A percentile compares a stretch with the other conserved stretches of the same genome.
Conservation (phyloP, 53 echinoderm and acorn worm genomes). For the Pentamera pediparva region DNA sequence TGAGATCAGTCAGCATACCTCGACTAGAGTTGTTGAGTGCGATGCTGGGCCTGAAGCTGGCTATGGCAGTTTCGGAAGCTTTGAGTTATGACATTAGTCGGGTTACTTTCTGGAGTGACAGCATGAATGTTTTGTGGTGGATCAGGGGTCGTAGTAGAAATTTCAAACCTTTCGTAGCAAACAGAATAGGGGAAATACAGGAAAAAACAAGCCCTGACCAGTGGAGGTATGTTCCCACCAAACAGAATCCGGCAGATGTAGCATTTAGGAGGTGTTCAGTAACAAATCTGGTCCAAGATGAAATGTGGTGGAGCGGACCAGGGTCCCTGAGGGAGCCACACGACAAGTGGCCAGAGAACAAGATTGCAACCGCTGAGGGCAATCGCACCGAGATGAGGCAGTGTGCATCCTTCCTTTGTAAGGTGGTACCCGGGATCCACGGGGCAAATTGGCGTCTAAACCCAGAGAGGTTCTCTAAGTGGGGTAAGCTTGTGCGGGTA, state of each 20-base stretch:
- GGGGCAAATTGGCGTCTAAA: neutral
- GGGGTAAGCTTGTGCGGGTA: neutral
- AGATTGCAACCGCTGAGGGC: neutral
- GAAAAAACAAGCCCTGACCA: too few relatives aligned
- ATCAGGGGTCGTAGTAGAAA: conserved; percentile 10
- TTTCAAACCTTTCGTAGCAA: conserved; percentile 4
- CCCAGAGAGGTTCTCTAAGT: conserved; percentile 9
- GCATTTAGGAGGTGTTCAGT: neutral
- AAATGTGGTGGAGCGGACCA: conserved; percentile 32
- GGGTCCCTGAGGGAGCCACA: neutral
- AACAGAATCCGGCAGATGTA: conserved; percentile 15
- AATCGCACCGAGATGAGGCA: neutral
- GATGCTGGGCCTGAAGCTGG: neutral
- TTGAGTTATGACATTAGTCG: neutral
- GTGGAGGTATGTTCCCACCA: conserved; percentile 18
- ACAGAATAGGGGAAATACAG: conserved; percentile 20
- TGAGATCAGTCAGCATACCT: neutral
- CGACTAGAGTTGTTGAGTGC: neutral
- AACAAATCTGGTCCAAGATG: neutral
- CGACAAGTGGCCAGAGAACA: conserved; percentile 13
- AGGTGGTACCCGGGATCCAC: neutral
- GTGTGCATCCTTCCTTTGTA: neutral
- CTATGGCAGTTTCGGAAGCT: neutral
- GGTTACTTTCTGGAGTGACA: conserved; percentile 8
- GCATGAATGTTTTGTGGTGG: conserved; percentile 30